Percentiles rank a stretch among this genome's conserved stretches.
Conservation (phyloP, 2,113 vertebrate species). For the Ranitomeya imitator region DNA sequence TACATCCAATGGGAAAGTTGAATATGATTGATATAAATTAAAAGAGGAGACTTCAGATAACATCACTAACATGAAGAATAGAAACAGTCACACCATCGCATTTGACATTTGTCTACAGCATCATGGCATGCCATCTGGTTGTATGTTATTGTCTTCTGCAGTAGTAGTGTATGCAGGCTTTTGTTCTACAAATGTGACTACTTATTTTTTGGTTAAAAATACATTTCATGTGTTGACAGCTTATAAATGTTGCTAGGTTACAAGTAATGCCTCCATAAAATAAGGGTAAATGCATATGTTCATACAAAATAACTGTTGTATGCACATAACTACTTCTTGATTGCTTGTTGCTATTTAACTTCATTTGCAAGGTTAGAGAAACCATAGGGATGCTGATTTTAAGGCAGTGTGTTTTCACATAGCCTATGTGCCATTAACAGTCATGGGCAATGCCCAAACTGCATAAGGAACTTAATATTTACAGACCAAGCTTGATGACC, state of each 20-base stretch:
- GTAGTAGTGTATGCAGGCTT: neutral
- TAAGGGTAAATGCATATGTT: neutral
- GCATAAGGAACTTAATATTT: too few relatives aligned
- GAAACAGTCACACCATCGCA: neutral
- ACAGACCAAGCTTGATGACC: too few relatives aligned
- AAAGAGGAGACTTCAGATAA: neutral
- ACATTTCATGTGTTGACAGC: constrained; percentile 23
- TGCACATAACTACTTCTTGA: neutral
- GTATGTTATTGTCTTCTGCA: neutral
- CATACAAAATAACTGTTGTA: neutral
- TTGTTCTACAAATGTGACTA: constrained; percentile 4
- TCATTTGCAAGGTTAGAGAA: neutral
- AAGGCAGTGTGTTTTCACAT: too few relatives aligned
- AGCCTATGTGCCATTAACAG: too few relatives aligned
- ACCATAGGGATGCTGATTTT: neutral
- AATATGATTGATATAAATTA: neutral
- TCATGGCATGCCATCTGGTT: neutral
- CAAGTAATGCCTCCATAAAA: neutral
- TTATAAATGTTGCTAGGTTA: neutral
- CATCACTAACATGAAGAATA: neutral
- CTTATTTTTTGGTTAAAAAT: constrained; percentile 8
- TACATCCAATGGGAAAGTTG: neutral
- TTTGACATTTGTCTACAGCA: neutral
- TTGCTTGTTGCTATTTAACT: neutral
- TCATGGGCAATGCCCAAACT: too few relatives aligned